These are phyloP conservation scores for Galaxias olidus DNA, from an alignment of 2,797 vertebrate genomes.

Conservation along the genomic window DNA sequence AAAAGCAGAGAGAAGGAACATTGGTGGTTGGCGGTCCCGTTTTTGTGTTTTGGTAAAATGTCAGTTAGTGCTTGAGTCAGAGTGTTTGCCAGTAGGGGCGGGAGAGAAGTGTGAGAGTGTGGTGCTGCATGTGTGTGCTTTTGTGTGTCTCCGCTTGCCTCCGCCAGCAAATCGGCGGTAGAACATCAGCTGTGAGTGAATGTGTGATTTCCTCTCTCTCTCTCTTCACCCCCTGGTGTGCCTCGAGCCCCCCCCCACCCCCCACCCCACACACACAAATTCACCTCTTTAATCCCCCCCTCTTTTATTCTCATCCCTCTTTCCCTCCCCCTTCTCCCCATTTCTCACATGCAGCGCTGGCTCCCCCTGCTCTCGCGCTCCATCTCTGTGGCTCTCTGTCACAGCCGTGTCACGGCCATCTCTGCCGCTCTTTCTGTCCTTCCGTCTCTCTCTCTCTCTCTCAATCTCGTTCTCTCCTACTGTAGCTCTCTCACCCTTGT, in stretches of 20 bases:
- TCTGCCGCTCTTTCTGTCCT: slow-evolving; percentile 9
- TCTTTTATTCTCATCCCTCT: slow-evolving; percentile 22
- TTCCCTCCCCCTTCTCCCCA: slow-evolving; percentile 23
- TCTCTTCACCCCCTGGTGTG: slow-evolving; percentile 23
- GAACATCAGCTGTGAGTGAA: slow-evolving; percentile 63
- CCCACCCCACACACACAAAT: slow-evolving; percentile 45
- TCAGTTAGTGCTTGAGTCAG: slow-evolving; percentile 40
- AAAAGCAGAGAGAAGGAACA: slow-evolving; percentile 52
- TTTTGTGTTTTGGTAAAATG: slow-evolving; percentile 59
- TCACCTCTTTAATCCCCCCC: slow-evolving; percentile 23
- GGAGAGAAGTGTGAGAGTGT: neutral
- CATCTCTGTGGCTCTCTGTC: slow-evolving; percentile 23
- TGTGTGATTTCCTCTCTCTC: slow-evolving; percentile 52
- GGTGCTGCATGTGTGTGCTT: slow-evolving; percentile 39
- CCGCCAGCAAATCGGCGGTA: slow-evolving; percentile 41
- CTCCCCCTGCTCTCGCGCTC: slow-evolving; percentile 15
- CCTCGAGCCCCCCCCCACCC: slow-evolving; percentile 52
- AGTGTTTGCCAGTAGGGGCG: too few species aligned
- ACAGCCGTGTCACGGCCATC: neutral
- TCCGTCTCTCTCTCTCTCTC: slow-evolving; percentile 19
- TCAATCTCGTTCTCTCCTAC: slow-evolving; percentile 44
- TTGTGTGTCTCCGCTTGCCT: slow-evolving; percentile 7
- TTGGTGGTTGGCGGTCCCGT: slow-evolving; percentile 23
- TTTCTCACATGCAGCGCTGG: slow-evolving; percentile 33
- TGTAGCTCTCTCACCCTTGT: slow-evolving; percentile 38